Evolutionary conservation across 1,140 invertebrate species (phyloP).

Genomic region (Alviniconcha marisindica): DNA sequence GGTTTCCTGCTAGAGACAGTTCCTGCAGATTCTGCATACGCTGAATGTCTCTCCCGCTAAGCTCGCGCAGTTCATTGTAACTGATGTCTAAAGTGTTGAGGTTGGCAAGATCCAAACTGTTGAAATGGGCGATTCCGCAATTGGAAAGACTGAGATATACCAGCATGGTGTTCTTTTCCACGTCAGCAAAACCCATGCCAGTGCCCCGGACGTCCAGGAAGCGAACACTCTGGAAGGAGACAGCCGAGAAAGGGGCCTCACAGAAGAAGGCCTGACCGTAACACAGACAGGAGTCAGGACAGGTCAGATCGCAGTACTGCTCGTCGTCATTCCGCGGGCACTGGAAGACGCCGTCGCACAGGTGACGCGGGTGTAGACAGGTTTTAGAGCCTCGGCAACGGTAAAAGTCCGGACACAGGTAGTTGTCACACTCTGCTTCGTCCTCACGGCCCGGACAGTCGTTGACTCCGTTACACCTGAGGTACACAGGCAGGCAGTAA

Average conservation of each 20-base stretch:
- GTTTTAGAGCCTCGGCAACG: slow-evolving; percentile 2
- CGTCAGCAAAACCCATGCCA: background rate
- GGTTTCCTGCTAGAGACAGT: background rate
- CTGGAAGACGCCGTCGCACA: slow-evolving; percentile 35
- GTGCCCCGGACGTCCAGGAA: background rate
- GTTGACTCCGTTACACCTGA: slow-evolving; percentile 42
- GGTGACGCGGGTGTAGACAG: slow-evolving; percentile 20
- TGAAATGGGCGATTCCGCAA: background rate
- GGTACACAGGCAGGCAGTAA: slow-evolving; percentile 36
- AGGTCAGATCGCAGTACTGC: background rate
- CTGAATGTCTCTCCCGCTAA: background rate
- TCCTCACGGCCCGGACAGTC: slow-evolving; percentile 45
- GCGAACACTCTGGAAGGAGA: background rate
- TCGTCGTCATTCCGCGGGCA: slow-evolving; percentile 30
- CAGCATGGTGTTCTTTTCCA: background rate
- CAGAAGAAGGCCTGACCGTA: background rate
- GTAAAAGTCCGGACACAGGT: background rate
- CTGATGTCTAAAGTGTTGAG: background rate
- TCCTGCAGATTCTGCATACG: background rate
- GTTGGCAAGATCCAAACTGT: background rate
- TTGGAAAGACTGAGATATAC: background rate
- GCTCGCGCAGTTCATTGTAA: background rate
- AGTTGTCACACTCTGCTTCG: slow-evolving; percentile 3
- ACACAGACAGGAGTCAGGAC: slow-evolving; percentile 6
- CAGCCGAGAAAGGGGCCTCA: background rate